phyloP scores from a whole-genome alignment of 2,797 vertebrate genomes.

The Hippopotamyrus pictus region DNA sequence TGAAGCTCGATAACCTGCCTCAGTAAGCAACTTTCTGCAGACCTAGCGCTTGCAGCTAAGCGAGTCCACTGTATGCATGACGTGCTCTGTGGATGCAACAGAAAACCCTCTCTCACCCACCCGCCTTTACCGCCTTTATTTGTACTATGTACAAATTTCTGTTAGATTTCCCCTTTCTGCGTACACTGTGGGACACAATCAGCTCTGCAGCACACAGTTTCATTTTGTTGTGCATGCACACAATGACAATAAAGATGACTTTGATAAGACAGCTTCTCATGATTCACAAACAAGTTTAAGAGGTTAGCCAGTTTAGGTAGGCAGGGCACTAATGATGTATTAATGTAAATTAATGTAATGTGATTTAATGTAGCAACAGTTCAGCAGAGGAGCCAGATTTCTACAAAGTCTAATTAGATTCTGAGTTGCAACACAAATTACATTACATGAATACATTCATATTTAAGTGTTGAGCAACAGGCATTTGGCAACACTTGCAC shows the following conservation, averaged over 20 bases:
- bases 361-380: not conserved
- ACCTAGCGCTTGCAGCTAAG: not conserved
- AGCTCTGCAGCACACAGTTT: not conserved
- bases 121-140: not conserved
- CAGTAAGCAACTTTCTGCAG: not conserved
- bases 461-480: not conserved
- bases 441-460: not conserved
- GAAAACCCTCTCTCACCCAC: not conserved
- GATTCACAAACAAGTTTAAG: not conserved
- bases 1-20: not conserved
- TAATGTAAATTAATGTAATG: not conserved
- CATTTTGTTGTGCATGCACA: not conserved
- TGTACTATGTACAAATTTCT: not conserved
- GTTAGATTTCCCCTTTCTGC: not conserved
- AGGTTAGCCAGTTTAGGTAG: not conserved
- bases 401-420: not conserved
- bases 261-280: not conserved
- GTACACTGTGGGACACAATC: not conserved
- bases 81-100: not conserved
- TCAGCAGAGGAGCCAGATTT: not conserved
- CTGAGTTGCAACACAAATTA: not conserved
- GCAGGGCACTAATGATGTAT: not conserved
- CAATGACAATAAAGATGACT: not conserved
- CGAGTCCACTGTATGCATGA: not conserved
- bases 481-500: not conserved